These are phyloP conservation scores for Drosophila navojoa DNA, from an alignment of 1,140 invertebrate species.

Conservation along the genomic window DNA sequence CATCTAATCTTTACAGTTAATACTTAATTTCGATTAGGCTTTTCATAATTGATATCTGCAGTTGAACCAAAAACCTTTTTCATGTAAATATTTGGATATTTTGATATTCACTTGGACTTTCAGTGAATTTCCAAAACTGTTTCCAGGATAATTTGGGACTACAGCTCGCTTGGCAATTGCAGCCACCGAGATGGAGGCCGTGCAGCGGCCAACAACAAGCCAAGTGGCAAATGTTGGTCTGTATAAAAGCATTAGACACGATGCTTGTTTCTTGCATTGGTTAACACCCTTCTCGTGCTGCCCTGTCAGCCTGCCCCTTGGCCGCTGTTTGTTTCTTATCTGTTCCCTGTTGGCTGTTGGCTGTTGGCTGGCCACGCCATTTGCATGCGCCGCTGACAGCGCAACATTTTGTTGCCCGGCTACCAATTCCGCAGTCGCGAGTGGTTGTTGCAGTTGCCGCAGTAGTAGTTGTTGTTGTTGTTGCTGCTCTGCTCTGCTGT, in stretches of 20 bases:
- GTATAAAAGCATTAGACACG: constrained; percentile 65
- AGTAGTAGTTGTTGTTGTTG: constrained; percentile 12
- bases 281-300: constrained; percentile 31
- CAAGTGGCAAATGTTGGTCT: constrained; percentile 71
- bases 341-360: background rate
- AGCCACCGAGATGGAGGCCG: constrained; percentile 22
- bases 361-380: constrained; percentile 55
- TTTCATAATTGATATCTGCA: too few relatives aligned
- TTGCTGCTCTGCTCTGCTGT: constrained; percentile 23
- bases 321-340: constrained; percentile 52
- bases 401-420: constrained; percentile 78
- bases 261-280: constrained; percentile 47
- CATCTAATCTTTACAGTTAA: too few relatives aligned
- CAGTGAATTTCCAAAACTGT: background rate
- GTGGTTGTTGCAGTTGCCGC: constrained; percentile 9
- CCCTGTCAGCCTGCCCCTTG: constrained; percentile 19
- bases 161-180: constrained; percentile 41
- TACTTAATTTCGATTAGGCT: too few relatives aligned
- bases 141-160: constrained; percentile 32
- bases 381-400: constrained; percentile 77
- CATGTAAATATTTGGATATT: too few relatives aligned
- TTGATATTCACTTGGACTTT: too few relatives aligned
- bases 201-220: constrained; percentile 39
- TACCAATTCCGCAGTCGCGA: constrained; percentile 73
- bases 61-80: too few relatives aligned